phyloP scores from a whole-genome alignment of 2,888 invertebrate genomes.

The Aphidoletes aphidimyza region DNA sequence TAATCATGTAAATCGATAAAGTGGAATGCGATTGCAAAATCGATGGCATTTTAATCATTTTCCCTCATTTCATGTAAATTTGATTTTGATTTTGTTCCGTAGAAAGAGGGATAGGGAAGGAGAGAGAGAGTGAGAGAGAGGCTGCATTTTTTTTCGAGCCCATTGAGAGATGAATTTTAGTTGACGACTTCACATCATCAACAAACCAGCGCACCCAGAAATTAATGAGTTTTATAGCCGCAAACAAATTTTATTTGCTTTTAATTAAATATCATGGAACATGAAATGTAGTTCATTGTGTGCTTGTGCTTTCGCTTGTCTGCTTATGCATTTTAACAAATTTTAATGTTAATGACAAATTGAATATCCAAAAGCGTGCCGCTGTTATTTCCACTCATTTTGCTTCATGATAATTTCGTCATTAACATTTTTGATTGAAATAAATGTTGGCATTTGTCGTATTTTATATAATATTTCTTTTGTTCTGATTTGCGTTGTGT shows the following conservation, averaged over 20 bases:
- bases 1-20: constrained; percentile 44
- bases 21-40: constrained; percentile 46
- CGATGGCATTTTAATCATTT: constrained; percentile 46
- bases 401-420: constrained; percentile 7
- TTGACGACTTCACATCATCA: background rate
- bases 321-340: background rate
- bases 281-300: too few relatives aligned
- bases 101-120: background rate
- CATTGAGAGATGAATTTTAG: too few relatives aligned
- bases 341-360: constrained; percentile 38
- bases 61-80: background rate
- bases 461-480: too few relatives aligned
- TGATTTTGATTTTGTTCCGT: background rate
- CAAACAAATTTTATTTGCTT: constrained; percentile 43
- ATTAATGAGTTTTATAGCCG: constrained; percentile 16
- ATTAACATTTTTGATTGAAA: constrained; percentile 49
- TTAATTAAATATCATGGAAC: constrained; percentile 51
- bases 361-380: constrained; percentile 32
- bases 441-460: constrained; percentile 27
- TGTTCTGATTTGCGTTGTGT: too few relatives aligned
- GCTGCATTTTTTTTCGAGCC: too few relatives aligned
- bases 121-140: too few relatives aligned
- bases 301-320: too few relatives aligned
- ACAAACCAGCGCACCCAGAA: background rate
- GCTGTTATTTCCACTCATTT: background rate